Evolutionary conservation across 2,797 vertebrate species (phyloP).

Genomic region (Melanotaenia maccullochi): DNA sequence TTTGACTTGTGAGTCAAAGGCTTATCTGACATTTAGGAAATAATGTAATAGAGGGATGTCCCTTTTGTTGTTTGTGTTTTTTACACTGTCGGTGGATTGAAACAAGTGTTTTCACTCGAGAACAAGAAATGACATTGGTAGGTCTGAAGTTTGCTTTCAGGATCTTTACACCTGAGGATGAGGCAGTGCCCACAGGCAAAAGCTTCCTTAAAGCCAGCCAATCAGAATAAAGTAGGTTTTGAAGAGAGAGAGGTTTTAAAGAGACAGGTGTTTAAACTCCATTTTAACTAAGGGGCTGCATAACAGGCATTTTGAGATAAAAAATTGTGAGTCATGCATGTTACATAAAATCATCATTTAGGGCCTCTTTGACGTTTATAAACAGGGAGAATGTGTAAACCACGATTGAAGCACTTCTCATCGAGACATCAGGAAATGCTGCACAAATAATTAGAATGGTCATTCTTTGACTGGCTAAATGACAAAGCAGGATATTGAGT

Average conservation of each 20-base stretch:
- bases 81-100: neutral
- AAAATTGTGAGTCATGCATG: neutral
- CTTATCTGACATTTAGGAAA: too few relatives aligned
- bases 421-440: conserved; percentile 31
- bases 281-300: neutral
- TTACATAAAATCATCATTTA: neutral
- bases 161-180: neutral
- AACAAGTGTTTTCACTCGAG: neutral
- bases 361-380: conserved; percentile 6
- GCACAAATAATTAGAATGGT: conserved; percentile 47
- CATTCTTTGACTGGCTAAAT: conserved; percentile 54
- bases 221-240: neutral
- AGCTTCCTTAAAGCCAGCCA: neutral
- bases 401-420: conserved; percentile 12
- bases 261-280: neutral
- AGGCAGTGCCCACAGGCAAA: neutral
- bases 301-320: neutral
- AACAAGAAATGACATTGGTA: neutral
- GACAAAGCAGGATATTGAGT: conserved; percentile 53
- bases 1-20: neutral
- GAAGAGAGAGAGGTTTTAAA: neutral
- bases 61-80: neutral
- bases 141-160: neutral
- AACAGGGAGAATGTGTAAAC: conserved; percentile 7
- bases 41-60: neutral